Evolutionary conservation across 1,140 invertebrate genomes (phyloP).

Genomic region (Drosophila sechellia): DNA sequence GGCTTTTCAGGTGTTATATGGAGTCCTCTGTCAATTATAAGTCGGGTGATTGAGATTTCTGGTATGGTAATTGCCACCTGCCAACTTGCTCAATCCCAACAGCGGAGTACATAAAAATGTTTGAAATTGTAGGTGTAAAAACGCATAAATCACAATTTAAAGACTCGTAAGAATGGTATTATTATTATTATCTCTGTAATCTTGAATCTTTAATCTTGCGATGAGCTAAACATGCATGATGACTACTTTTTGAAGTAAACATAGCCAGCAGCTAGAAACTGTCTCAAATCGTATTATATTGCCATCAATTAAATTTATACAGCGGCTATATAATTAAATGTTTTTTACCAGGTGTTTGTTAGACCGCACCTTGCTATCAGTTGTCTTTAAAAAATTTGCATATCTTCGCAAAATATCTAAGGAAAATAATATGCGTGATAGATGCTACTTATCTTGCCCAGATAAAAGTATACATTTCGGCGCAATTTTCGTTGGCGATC

Average conservation of each 20-base stretch:
- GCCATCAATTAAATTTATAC: conserved; percentile 57
- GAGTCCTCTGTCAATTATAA: conserved; percentile 69
- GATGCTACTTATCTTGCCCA: conserved; percentile 41
- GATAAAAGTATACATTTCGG: conserved; percentile 26
- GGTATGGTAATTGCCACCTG: conserved; percentile 71
- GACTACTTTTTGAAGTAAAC: conserved; percentile 17
- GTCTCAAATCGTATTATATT: conserved; percentile 54
- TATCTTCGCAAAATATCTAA: conserved; percentile 46
- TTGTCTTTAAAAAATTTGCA: conserved; percentile 27
- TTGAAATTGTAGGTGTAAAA: conserved; percentile 15
- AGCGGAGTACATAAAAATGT: conserved; percentile 2
- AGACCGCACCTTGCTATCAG: conserved; percentile 29
- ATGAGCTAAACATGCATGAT: conserved; percentile 13
- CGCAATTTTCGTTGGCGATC: conserved; percentile 27
- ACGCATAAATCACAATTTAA: neutral
- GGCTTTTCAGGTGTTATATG: conserved; percentile 49
- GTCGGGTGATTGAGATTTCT: conserved; percentile 37
- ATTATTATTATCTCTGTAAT: neutral
- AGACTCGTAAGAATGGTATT: too few relatives aligned
- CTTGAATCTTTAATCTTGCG: neutral
- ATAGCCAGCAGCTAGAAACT: conserved; percentile 54
- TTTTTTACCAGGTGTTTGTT: conserved; percentile 37
- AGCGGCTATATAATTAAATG: conserved; percentile 66
- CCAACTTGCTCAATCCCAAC: conserved; percentile 59
- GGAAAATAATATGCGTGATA: conserved; percentile 32